These are phyloP conservation scores for Bicyclus anynana DNA, from an alignment of 1,140 invertebrate species.

Conservation along the genomic window DNA sequence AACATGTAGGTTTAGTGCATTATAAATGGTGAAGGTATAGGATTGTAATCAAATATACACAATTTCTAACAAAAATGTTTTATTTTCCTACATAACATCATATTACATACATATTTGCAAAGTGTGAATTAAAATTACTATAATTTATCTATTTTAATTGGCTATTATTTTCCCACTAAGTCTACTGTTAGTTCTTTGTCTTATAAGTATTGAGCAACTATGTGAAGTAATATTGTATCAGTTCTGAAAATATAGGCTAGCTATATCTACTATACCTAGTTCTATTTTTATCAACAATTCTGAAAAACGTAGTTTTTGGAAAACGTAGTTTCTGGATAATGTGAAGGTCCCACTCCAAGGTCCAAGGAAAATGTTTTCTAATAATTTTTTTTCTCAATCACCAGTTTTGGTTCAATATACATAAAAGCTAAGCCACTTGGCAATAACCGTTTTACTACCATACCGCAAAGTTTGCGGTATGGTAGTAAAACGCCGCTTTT, in stretches of 20 bases:
- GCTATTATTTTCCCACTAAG: constrained; percentile 18
- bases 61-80: neutral
- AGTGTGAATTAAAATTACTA: constrained; percentile 20
- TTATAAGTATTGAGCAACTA: constrained; percentile 36
- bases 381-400: too few relatives aligned
- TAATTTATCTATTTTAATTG: constrained; percentile 10
- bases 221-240: constrained; percentile 26
- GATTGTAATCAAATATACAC: neutral
- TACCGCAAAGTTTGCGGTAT: too few relatives aligned
- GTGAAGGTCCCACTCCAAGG: too few relatives aligned
- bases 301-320: neutral
- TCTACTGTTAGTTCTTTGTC: constrained; percentile 3
- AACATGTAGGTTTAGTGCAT: too few relatives aligned
- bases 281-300: neutral
- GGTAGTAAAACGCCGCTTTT: too few relatives aligned
- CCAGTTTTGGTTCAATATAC: too few relatives aligned
- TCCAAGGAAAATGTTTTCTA: too few relatives aligned
- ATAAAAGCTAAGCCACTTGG: too few relatives aligned
- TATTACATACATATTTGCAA: constrained; percentile 2
- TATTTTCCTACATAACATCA: constrained; percentile 11
- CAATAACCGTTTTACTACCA: too few relatives aligned
- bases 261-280: neutral
- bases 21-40: too few relatives aligned
- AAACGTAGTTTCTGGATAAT: neutral
- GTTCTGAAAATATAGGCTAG: constrained; percentile 15